Base-by-base conservation (phyloP, 2,888 invertebrate species). In the Lathronympha strigana region DNA sequence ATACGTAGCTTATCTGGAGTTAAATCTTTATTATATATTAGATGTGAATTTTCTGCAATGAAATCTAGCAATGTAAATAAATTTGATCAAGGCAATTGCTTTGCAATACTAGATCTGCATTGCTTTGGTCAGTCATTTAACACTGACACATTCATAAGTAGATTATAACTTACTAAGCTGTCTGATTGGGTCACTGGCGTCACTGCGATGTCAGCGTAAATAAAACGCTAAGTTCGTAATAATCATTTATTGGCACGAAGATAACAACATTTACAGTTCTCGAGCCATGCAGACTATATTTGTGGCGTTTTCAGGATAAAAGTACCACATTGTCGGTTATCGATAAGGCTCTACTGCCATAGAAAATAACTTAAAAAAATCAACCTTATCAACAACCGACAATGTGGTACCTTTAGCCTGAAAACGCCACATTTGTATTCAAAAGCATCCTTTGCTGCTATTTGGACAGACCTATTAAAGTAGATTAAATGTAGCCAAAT, bases 231-330 rank as follows among this genome's bases (percentile, higher is more conserved):
- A 63, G 55, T 70, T 68, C 57, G 60, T 68, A 54, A 50, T 64
- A 67, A 73, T 70, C 68, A 69, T 77, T 78, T 77, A 77, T 77
- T 77, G 75, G 68, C 68, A 70, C 68, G 69, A 71, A 50, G 33
- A 53, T 49, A 38, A 40, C 31, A 53, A 38, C 31, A 58, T 31
- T 4, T 23, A 54, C 36, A 45, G 51, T 45, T 13, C 9, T 23
- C 33, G 17, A 31, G 50, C 40, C 61, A 61, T 61, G 61, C 61
- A 51, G 13, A 36, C n/a, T n/a, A n/a, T n/a, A n/a, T n/a, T n/a
- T n/a, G n/a, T n/a, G n/a, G n/a, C n/a, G n/a, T n/a, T n/a, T n/a
- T n/a, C n/a, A n/a, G n/a, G n/a, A n/a, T n/a, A n/a, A n/a, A n/a
- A n/a, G n/a, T n/a, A n/a, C n/a, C n/a, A n/a, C n/a, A n/a, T n/a